Percentiles rank a stretch among this genome's conserved stretches.
These are phyloP conservation scores for Fistularia tabacaria DNA, from an alignment of 2,797 vertebrate genomes.

Conservation along the genomic window DNA sequence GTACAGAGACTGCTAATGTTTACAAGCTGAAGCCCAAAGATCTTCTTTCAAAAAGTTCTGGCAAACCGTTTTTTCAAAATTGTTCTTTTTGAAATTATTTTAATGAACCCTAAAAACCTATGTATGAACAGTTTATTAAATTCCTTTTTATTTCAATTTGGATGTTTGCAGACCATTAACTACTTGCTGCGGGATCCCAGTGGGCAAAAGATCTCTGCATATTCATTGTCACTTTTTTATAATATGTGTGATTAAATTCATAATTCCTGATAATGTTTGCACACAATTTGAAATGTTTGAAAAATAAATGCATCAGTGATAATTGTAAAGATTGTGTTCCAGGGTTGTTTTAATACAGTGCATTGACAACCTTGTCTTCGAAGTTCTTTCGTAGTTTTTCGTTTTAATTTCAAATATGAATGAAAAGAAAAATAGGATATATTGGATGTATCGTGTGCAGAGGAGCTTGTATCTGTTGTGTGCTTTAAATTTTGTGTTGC, in stretches of 20 bases:
- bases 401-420: background rate
- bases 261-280: constrained; percentile 19
- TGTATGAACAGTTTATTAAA: too few species aligned
- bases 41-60: background rate
- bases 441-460: too few species aligned
- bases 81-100: too few species aligned
- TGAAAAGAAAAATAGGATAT: background rate
- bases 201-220: constrained; percentile 6
- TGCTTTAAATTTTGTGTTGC: too few species aligned
- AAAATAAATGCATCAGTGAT: constrained; percentile 51
- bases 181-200: constrained; percentile 6
- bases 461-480: too few species aligned
- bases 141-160: too few species aligned
- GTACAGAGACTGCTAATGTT: constrained; percentile 41
- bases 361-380: constrained; percentile 32
- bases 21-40: constrained; percentile 52
- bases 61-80: too few species aligned
- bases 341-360: constrained; percentile 46
- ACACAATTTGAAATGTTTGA: constrained; percentile 37
- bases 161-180: background rate
- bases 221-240: constrained; percentile 30
- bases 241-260: constrained; percentile 28
- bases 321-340: background rate
- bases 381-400: background rate
- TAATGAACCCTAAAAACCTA: too few species aligned